Evolutionary conservation across 2,113 vertebrate genomes (phyloP).

Genomic region (Sturnus vulgaris): DNA sequence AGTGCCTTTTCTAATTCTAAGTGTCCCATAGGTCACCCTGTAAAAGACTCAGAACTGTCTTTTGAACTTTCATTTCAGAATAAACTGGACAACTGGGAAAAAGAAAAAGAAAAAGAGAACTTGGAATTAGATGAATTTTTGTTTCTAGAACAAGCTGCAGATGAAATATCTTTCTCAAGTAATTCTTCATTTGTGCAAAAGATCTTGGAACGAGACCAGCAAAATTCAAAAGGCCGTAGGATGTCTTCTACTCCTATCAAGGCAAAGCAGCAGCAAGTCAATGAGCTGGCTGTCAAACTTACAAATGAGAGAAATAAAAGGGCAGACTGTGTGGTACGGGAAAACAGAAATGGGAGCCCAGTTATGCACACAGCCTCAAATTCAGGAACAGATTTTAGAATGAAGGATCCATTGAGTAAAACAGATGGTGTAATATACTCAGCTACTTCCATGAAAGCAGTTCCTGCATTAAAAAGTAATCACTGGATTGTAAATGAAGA

Average conservation of each 20-base stretch:
- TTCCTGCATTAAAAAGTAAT: not conserved
- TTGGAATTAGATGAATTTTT: conserved; percentile 94
- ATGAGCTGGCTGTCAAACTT: not conserved
- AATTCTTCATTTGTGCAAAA: conserved; percentile 93
- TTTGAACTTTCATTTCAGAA: conserved; percentile 86
- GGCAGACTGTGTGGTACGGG: not conserved
- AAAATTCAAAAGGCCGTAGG: conserved; percentile 63
- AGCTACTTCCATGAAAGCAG: not conserved
- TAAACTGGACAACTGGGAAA: conserved; percentile 82
- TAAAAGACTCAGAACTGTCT: conserved; percentile 66
- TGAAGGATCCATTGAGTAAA: conserved; percentile 1
- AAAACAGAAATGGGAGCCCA: not conserved
- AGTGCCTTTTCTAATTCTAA: not conserved
- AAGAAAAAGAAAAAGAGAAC: conserved; percentile 80
- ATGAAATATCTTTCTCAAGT: conserved; percentile 95
- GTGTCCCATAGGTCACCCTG: not conserved
- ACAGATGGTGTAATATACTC: not conserved
- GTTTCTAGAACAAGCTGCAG: conserved; percentile 90
- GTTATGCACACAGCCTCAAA: not conserved
- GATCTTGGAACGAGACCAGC: conserved; percentile 83
- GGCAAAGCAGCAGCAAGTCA: conserved; percentile 42
- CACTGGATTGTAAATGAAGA: conserved; percentile 14
- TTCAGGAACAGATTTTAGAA: not conserved
- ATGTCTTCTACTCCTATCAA: conserved; percentile 95
- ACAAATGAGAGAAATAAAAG: not conserved